These are phyloP conservation scores for Pogona vitticeps DNA, from an alignment of 2,113 vertebrate species.

Conservation along the genomic window DNA sequence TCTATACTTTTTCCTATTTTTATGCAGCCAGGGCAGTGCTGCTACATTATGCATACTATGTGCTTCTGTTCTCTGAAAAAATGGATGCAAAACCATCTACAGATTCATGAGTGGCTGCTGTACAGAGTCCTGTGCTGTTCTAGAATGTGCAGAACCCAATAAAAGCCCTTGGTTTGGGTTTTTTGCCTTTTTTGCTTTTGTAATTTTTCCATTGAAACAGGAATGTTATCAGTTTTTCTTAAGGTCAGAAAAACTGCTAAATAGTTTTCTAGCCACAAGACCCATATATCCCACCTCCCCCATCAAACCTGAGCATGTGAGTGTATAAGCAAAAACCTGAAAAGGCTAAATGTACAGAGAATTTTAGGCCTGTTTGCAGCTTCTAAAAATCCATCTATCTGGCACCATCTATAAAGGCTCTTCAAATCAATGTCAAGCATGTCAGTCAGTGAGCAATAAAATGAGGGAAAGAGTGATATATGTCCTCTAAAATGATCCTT, in stretches of 20 bases:
- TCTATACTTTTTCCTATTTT: neutral
- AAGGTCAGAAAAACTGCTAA: neutral
- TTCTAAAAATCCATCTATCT: neutral
- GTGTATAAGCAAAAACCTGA: neutral
- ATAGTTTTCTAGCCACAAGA: neutral
- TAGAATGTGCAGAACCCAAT: neutral
- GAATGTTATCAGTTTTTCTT: neutral
- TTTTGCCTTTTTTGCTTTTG: no score
- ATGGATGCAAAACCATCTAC: neutral
- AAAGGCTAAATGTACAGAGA: neutral
- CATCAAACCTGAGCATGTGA: neutral
- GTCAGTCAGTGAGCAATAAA: conserved; percentile 28
- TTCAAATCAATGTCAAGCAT: conserved; percentile 26
- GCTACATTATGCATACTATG: neutral
- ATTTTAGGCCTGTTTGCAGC: conserved; percentile 1
- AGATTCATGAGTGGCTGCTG: no score
- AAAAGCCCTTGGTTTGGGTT: neutral
- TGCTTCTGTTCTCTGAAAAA: neutral
- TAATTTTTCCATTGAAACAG: neutral
- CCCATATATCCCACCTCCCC: neutral
- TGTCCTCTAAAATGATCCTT: neutral
- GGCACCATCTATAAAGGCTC: neutral
- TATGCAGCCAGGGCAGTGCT: neutral
- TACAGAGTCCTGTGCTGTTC: no score
- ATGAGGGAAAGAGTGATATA: conserved; percentile 1